Base-by-base conservation (phyloP, 2,113 vertebrate species). In the Pristiophorus japonicus region DNA sequence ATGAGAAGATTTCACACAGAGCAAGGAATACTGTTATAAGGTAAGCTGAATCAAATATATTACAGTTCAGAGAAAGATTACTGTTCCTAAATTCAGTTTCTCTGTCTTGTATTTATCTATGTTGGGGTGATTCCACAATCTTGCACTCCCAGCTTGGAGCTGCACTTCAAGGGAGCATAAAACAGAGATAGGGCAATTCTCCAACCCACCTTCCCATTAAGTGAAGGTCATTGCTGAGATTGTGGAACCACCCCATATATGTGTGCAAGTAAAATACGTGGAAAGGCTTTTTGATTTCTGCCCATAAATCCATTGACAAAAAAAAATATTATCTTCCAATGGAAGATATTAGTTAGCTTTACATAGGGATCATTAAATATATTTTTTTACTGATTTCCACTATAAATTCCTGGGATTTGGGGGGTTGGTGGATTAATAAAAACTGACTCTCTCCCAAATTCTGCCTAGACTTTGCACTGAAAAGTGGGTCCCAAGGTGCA, bases 1-100 rank as follows among this genome's bases (percentile, higher is more conserved):
- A 99, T 2, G 96, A 97, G 27, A 98, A 97, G 96, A 96, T 98
- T 66, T 96, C 97, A 59, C 97, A 97, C 4, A 97, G 98, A 34
- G 98, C 99, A 97, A 98, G 96, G 96, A 98, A 98, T 97, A 97
- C 97, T 0, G 78, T 98, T 6, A 97, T 98, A 97, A 98, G 99
- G 99, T 99, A 97, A 0, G 87, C 42, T 27, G 42, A 45, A 70
- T 59, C 38, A 11, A 38, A n/a, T 63, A 12, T 24, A 34, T 45
- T 70, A 34, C 4, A 24, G 51, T 90, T 45, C 51, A 47, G 38
- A 42, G 42, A n/a, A 94, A 27, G 18, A 27, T 51, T 27, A 34
- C 20, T 62, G 38, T 84, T 27, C 24, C 63, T 45, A 47, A 70
- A 4, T 94, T 47, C 16, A 1, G 45, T 70, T 67, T 30, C 42